Base-by-base conservation (phyloP, 2,888 invertebrate genomes). In the Drosophila emarginata region DNA sequence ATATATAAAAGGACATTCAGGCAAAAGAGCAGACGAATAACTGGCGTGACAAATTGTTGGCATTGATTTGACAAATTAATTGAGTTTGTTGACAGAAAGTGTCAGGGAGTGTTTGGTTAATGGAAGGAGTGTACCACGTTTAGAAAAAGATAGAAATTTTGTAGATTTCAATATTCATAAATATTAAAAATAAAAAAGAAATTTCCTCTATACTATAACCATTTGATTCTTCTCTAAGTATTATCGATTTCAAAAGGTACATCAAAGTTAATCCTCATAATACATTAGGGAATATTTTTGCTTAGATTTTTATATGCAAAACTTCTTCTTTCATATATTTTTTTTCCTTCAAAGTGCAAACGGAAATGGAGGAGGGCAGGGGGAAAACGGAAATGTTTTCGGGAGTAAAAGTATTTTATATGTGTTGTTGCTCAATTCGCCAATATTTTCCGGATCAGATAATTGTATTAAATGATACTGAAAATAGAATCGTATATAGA, bases 11-110 rank as follows among this genome's bases (percentile, higher is more conserved):
- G 32, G 54, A 18, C 63, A 18, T 36, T 50, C 50, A 53, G 52
- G 28, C 23, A 40, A 52, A 36, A 69, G 57, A 63, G 57, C 63
- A 28, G 28, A 70, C 62, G 26, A 14, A 72, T 45, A 59, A 73
- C 63, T 84, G 79, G 64, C 78, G 77, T 81, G 76, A 87, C 78
- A 85, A 84, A 81, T 83, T 59, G 80, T 67, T 76, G 79, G 74
- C 80, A 78, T 88, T 86, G 77, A 89, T 89, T 88, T 88, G 82
- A 88, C 78, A 79, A 82, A 79, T 82, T 86, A 89, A 88, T 87
- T 89, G 80, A 70, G 78, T 83, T 86, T 82, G 59, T 67, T 56
- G 52, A 21, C 40, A 32, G 36, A 45, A 18, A 18, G 36, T 50
- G 68, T 14, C 28, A 54, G 70, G 69, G 53, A 11, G 39, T 54